Base-by-base conservation (phyloP, 2,113 vertebrate species). In the Urocitellus parryii region DNA sequence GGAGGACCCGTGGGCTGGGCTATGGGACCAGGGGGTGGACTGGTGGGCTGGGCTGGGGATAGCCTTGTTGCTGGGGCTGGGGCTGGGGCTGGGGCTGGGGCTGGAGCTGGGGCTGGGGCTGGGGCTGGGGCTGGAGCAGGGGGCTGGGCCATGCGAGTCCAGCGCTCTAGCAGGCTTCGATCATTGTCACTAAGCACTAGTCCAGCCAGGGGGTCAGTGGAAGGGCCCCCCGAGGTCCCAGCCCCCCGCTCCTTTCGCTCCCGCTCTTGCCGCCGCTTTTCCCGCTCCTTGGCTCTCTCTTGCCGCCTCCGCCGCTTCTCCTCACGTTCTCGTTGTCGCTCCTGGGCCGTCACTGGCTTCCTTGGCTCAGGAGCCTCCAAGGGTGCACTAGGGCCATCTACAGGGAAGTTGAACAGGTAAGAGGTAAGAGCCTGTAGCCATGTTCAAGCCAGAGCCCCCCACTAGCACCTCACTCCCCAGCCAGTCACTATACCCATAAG, bases 151-250 rank as follows among this genome's bases (percentile, higher is more conserved):
- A 99, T 99, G 72, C 99, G 99, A 83, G 98, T 99, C 99, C 99
- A 99, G 9, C 99, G 99, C 81, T 99, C 99, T 91, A 99, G 95
- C 73, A 99, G 98, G 97, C 99, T 99, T 92, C 99, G 99, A 96
- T 99, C 99, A 0, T 99, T 99, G 96, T 99, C 99, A 0, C 99
- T 99, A 92, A 99, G 98, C 84, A 99, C 97, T 39, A 99, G 98
- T 17, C 99, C 99, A 1, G 98, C 97, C 68, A 98, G 80, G 4
- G 97, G 97, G 13, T 56, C 99, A 63, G 97, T 99, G 58, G 85
- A 98, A 98, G 97, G 99, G 96, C 48, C 98, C 98, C 97, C 97
- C 0, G 72, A 70, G 27, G 87, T 96, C 74, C 96, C 98, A 8
- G 97, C 98, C 6, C 99, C 99, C 68, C 99, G 98, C 67, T 98